These are phyloP conservation scores for Gallinago media DNA, from an alignment of 2,113 vertebrate genomes.

Conservation along the genomic window DNA sequence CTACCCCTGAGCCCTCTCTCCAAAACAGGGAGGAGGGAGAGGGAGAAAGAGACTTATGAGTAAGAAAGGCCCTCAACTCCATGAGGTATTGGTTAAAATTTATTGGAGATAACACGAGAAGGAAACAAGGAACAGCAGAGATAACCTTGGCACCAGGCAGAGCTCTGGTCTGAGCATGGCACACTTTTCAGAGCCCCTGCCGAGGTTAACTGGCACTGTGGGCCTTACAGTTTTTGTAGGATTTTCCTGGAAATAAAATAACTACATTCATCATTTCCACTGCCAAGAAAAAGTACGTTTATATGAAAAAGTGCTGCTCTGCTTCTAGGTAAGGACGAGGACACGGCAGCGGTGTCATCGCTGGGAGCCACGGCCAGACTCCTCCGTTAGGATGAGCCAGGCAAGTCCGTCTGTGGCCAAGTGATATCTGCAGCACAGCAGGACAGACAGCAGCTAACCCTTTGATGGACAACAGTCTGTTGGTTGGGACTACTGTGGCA, in stretches of 20 bases:
- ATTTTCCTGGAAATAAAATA: not conserved
- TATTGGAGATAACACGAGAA: fast-evolving
- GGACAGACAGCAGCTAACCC: fast-evolving
- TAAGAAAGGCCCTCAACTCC: not conserved
- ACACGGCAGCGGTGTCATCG: fast-evolving
- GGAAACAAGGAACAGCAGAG: not conserved
- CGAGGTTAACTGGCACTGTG: fast-evolving
- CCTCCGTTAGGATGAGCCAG: fast-evolving
- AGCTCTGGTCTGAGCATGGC: fast-evolving
- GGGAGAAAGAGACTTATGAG: not conserved
- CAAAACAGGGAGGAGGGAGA: not conserved
- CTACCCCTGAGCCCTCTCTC: not conserved
- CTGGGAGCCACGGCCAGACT: not conserved
- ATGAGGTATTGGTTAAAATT: not conserved
- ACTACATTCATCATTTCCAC: not conserved
- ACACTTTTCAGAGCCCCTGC: not conserved
- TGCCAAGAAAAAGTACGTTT: not conserved
- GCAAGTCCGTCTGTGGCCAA: not conserved
- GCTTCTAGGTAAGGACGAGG: not conserved
- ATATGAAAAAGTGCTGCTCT: fast-evolving
- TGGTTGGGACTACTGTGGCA: fast-evolving
- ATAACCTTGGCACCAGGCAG: not conserved
- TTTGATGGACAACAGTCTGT: fast-evolving
- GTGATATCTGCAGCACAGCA: fast-evolving
- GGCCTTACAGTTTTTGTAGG: not conserved